Evolutionary conservation across 2,888 invertebrate genomes (phyloP).

Genomic region (Tridacna crocea): DNA sequence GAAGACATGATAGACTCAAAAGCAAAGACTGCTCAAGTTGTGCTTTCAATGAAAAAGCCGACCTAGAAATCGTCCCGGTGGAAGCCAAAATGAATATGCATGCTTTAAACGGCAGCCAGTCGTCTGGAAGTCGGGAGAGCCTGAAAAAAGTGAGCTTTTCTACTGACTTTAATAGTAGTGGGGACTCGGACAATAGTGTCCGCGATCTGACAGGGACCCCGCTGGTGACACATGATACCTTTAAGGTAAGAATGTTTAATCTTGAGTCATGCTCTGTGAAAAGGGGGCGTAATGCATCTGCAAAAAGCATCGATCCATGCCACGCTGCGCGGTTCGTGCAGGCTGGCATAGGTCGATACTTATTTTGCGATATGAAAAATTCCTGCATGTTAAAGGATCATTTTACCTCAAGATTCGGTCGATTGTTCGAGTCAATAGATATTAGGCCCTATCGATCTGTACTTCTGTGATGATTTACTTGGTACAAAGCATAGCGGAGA

Average conservation of each 20-base stretch:
- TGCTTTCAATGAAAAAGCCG: slow-evolving; percentile 33
- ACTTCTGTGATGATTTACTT: no score
- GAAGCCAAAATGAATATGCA: slow-evolving; percentile 38
- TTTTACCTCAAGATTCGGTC: no score
- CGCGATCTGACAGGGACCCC: slow-evolving; percentile 49
- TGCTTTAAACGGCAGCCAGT: slow-evolving; percentile 26
- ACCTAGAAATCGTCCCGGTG: slow-evolving; percentile 48
- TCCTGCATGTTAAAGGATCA: no score
- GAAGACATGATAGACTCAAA: slow-evolving; percentile 48
- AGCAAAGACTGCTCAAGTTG: slow-evolving; percentile 32
- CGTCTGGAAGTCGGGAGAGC: slow-evolving; percentile 56
- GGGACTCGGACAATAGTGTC: slow-evolving; percentile 42
- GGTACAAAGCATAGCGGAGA: no score
- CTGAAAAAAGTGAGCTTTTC: slow-evolving; percentile 63
- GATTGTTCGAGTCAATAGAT: no score
- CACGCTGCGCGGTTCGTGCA: no score
- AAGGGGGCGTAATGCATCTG: no score
- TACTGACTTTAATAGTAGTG: slow-evolving; percentile 45
- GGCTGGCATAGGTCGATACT: no score
- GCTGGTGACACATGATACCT: slow-evolving; percentile 44
- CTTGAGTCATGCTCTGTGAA: no score
- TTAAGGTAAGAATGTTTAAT: slow-evolving; percentile 44
- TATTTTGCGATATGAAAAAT: no score
- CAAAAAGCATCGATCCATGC: no score
- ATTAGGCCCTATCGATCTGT: no score